Evolutionary conservation across 2,888 invertebrate species (phyloP), one percentile per base, ranked within the genome.

Genomic region (Drosophila kambysellisi): DNA sequence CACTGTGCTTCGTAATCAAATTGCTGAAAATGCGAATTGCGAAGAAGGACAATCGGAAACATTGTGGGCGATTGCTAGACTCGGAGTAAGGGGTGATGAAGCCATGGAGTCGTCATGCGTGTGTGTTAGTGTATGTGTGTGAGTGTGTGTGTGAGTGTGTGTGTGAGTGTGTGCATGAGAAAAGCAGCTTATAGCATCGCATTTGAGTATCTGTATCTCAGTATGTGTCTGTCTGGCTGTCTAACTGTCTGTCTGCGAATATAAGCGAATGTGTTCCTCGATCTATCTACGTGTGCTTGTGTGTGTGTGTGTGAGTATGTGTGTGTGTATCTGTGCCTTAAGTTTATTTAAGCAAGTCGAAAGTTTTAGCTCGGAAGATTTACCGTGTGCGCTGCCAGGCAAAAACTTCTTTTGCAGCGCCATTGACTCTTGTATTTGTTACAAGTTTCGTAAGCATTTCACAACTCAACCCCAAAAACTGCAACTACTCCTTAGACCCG

Each of bases 321-420:
- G 41, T 68, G 25, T 70, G 41, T 71, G 58, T 71, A 62, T 64
- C 46, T 64, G 74, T 84, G 76, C 76, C 76, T 59, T 76, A 72
- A 81, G 88, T 86, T 90, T 89, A 89, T 86, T 88, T 89, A 88
- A 89, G 90, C 80, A 81, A 90, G 82, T 86, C 81, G 81, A 88
- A 90, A 89, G 89, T 90, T 90, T 89, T 88, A 76, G 83, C 82
- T 81, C 63, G 81, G 74, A 88, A 90, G 89, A 89, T 89, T 89
- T 89, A 88, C 86, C 89, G 83, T 87, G 77, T 81, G 76, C 86
- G 70, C 81, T 86, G 87, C 81, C 82, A 84, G 87, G 76, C 82
- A 79, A 85, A 89, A 89, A 90, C 80, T 90, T 88, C 82, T 87
- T 89, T 87, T 85, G 88, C 86, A 86, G 82, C 87, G 83, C 89